Conservation (phyloP, 2,797 vertebrate genomes). For the Cossypha dichroa region DNA sequence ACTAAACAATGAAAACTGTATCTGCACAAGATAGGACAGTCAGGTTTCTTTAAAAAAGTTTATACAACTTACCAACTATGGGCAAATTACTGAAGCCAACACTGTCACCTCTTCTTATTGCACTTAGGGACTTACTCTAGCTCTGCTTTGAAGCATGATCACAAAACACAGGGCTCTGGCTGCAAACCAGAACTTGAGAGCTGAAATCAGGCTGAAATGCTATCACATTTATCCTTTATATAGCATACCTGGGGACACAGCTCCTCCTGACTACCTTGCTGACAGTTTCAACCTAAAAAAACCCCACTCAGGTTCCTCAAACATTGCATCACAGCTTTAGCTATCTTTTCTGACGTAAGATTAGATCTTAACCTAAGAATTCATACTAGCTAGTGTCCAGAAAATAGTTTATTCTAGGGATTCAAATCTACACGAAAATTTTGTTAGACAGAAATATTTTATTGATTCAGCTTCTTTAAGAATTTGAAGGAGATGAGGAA, state of each 20-base stretch:
- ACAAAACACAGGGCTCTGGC: neutral
- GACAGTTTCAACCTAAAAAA: neutral
- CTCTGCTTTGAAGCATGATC: neutral
- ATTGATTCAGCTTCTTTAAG: neutral
- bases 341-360: neutral
- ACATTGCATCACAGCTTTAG: neutral
- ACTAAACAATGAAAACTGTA: neutral
- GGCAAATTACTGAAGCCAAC: neutral
- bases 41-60: neutral
- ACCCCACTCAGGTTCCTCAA: neutral
- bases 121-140: neutral
- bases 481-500: neutral
- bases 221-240: neutral
- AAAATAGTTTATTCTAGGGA: neutral
- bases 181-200: neutral
- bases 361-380: neutral
- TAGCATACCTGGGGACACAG: neutral
- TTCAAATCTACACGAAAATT: neutral
- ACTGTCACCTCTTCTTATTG: neutral
- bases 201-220: neutral
- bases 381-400: neutral
- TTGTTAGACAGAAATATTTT: neutral
- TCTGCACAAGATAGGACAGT: rapidly evolving
- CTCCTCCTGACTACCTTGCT: neutral
- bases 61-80: neutral